Evolutionary conservation across 2,888 invertebrate genomes (phyloP).

Genomic region (Hirtodrosophila histrioides): DNA sequence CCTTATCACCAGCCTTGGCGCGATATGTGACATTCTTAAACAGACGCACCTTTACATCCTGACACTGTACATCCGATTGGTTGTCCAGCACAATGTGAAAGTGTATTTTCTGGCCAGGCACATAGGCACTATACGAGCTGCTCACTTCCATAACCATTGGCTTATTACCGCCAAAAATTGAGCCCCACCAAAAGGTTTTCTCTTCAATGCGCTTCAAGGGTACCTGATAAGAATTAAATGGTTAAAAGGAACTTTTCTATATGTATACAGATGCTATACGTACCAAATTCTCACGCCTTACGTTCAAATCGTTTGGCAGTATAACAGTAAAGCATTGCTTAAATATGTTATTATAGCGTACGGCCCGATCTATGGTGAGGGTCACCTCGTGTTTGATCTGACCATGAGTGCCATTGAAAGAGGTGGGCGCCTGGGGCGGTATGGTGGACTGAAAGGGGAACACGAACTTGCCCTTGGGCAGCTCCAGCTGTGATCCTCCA

Average conservation of each 20-base stretch:
- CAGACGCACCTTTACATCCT: conserved; percentile 87
- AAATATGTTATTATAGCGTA: conserved; percentile 93
- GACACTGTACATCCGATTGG: conserved; percentile 88
- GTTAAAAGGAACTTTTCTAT: background rate
- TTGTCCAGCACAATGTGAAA: conserved; percentile 90
- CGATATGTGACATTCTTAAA: conserved; percentile 86
- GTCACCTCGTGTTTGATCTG: conserved; percentile 91
- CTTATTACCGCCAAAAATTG: conserved; percentile 89
- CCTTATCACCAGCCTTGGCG: conserved; percentile 72
- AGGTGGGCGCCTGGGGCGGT: conserved; percentile 88
- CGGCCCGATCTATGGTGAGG: conserved; percentile 91
- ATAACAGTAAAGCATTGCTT: conserved; percentile 92
- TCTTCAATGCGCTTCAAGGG: conserved; percentile 88
- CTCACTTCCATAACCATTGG: conserved; percentile 88
- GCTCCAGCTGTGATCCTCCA: conserved; percentile 88
- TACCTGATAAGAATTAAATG: conserved; percentile 84
- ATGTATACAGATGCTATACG: conserved; percentile 13
- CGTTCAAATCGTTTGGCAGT: conserved; percentile 91
- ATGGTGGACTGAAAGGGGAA: conserved; percentile 91
- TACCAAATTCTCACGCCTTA: conserved; percentile 88
- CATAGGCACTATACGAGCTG: conserved; percentile 89
- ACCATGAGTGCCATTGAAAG: conserved; percentile 90
- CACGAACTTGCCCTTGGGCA: conserved; percentile 88
- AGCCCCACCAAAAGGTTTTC: conserved; percentile 89
- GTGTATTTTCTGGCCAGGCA: conserved; percentile 90